Conservation (phyloP, 2,888 invertebrate genomes). For the Nomada lathburiana region DNA sequence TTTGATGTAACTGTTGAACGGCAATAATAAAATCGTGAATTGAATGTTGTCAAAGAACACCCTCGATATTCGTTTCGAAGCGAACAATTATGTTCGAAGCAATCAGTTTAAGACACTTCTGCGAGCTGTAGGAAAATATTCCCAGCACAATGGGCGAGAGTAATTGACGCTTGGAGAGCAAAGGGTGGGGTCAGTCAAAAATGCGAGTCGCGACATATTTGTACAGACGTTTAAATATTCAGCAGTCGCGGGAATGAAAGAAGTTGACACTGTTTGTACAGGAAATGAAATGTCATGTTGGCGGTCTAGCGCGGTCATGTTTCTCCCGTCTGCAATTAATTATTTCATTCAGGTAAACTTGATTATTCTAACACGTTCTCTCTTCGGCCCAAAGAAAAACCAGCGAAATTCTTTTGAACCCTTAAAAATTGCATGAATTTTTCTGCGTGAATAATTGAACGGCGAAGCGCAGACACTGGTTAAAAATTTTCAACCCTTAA, state of each 20-base stretch:
- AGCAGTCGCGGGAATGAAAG: slow-evolving; percentile 13
- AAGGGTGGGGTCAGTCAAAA: slow-evolving; percentile 11
- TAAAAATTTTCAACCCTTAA: no score
- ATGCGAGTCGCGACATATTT: slow-evolving; percentile 38
- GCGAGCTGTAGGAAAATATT: background rate
- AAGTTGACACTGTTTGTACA: slow-evolving; percentile 32
- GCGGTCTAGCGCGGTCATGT: slow-evolving; percentile 22
- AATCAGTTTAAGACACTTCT: background rate
- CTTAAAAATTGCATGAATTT: background rate
- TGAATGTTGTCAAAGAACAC: no score
- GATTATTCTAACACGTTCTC: slow-evolving; percentile 34
- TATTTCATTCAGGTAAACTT: slow-evolving; percentile 49
- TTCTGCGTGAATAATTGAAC: background rate
- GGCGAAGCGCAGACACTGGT: background rate
- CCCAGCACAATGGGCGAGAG: slow-evolving; percentile 17
- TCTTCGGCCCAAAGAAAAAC: background rate
- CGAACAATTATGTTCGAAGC: background rate
- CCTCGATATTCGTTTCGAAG: background rate
- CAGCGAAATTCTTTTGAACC: background rate
- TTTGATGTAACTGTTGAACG: no score
- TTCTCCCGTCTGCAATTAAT: slow-evolving; percentile 52
- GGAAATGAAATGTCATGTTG: slow-evolving; percentile 44
- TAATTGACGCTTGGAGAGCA: slow-evolving; percentile 22
- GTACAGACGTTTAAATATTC: slow-evolving; percentile 40
- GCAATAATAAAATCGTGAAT: no score